Evolutionary conservation across 2,113 vertebrate genomes (phyloP).

Genomic region (Spheniscus mendiculus): DNA sequence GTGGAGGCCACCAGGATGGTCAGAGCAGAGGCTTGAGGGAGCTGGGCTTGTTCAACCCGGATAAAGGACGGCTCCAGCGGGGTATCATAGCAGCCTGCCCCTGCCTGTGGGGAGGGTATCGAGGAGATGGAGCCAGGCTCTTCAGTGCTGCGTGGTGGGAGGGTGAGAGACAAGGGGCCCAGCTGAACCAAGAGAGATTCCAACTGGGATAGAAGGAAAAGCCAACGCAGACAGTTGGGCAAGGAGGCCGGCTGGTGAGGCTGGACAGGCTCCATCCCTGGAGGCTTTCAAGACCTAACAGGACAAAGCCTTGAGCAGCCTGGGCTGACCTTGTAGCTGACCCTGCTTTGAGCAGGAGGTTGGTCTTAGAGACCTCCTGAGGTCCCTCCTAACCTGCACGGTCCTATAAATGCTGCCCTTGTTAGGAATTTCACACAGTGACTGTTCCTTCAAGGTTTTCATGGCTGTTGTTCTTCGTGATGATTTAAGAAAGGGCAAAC

Average conservation of each 20-base stretch:
- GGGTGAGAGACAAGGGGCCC: background rate
- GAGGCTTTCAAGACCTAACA: background rate
- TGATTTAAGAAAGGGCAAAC: background rate
- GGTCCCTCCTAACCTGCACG: background rate
- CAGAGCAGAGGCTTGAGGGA: background rate
- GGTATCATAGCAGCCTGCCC: background rate
- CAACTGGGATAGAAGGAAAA: background rate
- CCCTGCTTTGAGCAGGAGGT: background rate
- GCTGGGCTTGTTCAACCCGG: background rate
- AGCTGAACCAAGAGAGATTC: background rate
- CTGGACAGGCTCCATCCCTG: background rate
- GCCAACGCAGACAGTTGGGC: fast-evolving
- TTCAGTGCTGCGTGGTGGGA: background rate
- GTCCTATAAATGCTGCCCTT: background rate
- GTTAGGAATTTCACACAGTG: background rate
- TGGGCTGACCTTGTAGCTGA: background rate
- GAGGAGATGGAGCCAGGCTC: background rate
- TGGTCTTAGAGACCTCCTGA: background rate
- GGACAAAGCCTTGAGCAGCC: background rate
- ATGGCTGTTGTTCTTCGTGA: background rate
- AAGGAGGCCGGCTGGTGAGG: background rate
- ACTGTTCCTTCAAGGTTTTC: background rate
- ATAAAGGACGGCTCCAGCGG: background rate
- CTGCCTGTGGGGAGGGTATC: background rate
- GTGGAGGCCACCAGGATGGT: background rate